Conservation (phyloP, 1,140 invertebrate species). For the Drosophila pseudoananassae region DNA sequence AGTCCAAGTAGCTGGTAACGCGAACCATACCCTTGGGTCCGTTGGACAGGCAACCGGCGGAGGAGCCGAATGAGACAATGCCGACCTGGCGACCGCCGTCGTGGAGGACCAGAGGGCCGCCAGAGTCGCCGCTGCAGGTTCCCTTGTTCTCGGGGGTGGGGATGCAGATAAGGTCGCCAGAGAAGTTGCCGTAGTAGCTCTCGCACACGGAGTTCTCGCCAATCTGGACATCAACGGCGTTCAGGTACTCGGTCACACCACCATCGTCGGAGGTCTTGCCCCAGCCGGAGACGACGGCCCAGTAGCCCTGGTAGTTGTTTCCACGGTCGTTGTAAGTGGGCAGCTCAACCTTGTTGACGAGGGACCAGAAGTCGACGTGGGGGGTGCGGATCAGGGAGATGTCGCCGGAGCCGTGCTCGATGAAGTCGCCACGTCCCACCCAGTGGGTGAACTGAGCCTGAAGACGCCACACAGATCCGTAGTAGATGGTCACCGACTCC, state of each 20-base stretch:
- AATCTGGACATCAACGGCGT: slow-evolving; percentile 41
- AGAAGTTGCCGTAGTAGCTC: slow-evolving; percentile 16
- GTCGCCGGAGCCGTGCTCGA: slow-evolving; percentile 34
- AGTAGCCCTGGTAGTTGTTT: slow-evolving; percentile 38
- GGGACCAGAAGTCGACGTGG: slow-evolving; percentile 34
- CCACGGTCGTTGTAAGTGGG: slow-evolving; percentile 32
- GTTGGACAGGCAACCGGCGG: slow-evolving; percentile 62
- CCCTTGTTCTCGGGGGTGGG: slow-evolving; percentile 42
- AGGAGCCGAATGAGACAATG: slow-evolving; percentile 78
- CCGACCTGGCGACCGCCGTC: slow-evolving; percentile 84
- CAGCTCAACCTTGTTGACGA: slow-evolving; percentile 49
- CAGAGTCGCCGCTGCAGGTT: slow-evolving; percentile 85
- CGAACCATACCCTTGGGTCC: slow-evolving; percentile 85
- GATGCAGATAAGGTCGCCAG: slow-evolving; percentile 53
- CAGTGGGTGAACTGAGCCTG: slow-evolving; percentile 32
- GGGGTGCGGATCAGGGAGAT: slow-evolving; percentile 44
- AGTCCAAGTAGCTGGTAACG: slow-evolving; percentile 85
- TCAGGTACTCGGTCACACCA: slow-evolving; percentile 20
- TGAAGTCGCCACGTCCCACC: slow-evolving; percentile 14
- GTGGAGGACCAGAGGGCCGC: slow-evolving; percentile 84
- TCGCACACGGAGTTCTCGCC: slow-evolving; percentile 27
- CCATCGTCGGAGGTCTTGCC: slow-evolving; percentile 33
- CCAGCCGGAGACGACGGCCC: slow-evolving; percentile 49
- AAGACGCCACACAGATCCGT: slow-evolving; percentile 31
- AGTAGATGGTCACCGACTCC: slow-evolving; percentile 41